phyloP scores from a whole-genome alignment of 2,888 invertebrate species.

The Theretra japonica region DNA sequence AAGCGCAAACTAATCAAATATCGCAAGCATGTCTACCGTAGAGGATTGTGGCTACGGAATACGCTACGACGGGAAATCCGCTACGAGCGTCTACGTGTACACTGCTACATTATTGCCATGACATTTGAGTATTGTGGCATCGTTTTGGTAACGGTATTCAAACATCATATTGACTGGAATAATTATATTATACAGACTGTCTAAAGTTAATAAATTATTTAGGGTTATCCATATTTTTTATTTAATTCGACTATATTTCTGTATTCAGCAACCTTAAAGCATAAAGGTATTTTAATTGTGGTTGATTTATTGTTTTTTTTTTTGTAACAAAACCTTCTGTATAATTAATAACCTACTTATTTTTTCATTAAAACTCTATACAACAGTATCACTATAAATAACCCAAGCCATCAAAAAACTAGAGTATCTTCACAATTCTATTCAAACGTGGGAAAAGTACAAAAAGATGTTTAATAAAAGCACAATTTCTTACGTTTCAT shows the following conservation, averaged over 20 bases:
- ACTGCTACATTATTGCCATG: background rate
- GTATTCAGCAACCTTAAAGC: no score
- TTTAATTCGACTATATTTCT: no score
- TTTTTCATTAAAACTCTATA: no score
- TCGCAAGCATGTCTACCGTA: conserved; percentile 18
- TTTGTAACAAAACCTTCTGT: no score
- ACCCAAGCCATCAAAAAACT: no score
- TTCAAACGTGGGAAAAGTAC: background rate
- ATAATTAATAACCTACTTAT: no score
- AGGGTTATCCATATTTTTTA: no score
- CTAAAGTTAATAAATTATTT: no score
- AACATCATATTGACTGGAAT: background rate
- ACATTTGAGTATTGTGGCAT: background rate
- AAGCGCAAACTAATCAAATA: conserved; percentile 4
- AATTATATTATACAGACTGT: background rate
- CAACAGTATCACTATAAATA: no score
- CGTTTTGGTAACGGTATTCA: background rate
- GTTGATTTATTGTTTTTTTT: no score
- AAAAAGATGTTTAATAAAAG: background rate
- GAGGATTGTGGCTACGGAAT: background rate
- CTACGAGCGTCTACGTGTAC: conserved; percentile 15
- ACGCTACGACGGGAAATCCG: background rate
- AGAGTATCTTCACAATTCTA: no score
- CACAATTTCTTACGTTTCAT: background rate
- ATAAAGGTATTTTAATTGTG: no score